Base-by-base conservation (phyloP, 2,113 vertebrate species). In the Rhineura floridana region DNA sequence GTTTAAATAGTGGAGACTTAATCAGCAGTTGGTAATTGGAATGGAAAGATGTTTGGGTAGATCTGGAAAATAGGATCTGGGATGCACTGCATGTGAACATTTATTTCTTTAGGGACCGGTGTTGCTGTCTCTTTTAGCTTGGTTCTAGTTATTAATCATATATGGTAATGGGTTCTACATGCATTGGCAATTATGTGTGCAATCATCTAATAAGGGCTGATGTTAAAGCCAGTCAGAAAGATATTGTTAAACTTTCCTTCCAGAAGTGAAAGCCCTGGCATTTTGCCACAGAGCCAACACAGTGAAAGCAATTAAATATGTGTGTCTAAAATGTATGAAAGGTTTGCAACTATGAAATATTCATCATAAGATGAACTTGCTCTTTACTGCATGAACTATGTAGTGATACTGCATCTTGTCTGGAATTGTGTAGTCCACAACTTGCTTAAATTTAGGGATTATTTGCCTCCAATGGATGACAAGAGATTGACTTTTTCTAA, bases 311-410 rank as follows among this genome's bases (percentile, higher is more conserved):
- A 42, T 69, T 72, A 1, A 21, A 88, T 33, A 90, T 77, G 1
- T 0, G 0, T 4, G 85, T 1, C 0, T 83, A 67, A 63, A 52
- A 63, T 3, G 1, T 50, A 39, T 88, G 78, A 85, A 86, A 62
- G n/a, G 44, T 78, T 63, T 87, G 6, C 4, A 46, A 36, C 65
- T n/a, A 82, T 78, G 50, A 21, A 12, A 50, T 52, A 65, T 13
- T 77, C 62, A 11, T 73, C 33, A 7, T 4, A 52, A 62, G 33
- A 65, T 19, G 89, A 67, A 39, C 0, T 77, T 79, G 8, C 81
- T 13, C 0, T 0, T 85, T 48, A 30, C 81, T 82, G 1, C 3
- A 1, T 15, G 46, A 46, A 63, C 50, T n/a, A 3, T 82, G 6
- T 28, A 36, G 0, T 19, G 2, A 87, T 84, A 72, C 42, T 52